phyloP scores from a whole-genome alignment of 2,888 invertebrate genomes.

The Temnothorax unifasciatus region DNA sequence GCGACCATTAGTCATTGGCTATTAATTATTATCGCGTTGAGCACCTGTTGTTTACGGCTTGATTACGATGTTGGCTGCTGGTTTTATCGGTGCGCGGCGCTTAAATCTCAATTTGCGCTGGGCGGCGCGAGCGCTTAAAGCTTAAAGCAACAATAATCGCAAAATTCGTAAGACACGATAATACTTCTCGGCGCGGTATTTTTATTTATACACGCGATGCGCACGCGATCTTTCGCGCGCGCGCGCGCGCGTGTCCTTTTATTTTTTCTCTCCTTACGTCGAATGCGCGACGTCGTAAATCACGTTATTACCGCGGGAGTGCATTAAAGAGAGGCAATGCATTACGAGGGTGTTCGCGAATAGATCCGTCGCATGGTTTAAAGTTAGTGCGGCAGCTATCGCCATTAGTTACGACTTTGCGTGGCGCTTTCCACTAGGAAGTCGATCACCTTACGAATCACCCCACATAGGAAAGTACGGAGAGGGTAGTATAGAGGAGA shows the following conservation, averaged over 20 bases:
- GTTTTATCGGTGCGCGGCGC: conserved; percentile 45
- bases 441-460: conserved; percentile 58
- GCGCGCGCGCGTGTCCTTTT: not conserved
- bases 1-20: conserved; percentile 51
- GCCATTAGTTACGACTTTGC: conserved; percentile 58
- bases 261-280: not conserved
- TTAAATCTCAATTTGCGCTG: conserved; percentile 42
- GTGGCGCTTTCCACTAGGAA: conserved; percentile 55
- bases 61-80: conserved; percentile 46
- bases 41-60: conserved; percentile 54
- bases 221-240: not conserved
- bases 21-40: conserved; percentile 56
- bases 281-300: conserved; percentile 37
- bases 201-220: not conserved
- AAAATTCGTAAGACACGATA: conserved; percentile 15
- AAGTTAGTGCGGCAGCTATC: conserved; percentile 55
- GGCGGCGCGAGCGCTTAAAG: not conserved
- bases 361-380: conserved; percentile 56
- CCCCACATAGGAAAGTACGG: conserved; percentile 43
- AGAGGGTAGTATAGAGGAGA: not conserved
- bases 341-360: conserved; percentile 51
- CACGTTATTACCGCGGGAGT: conserved; percentile 51
- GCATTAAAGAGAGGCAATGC: conserved; percentile 54
- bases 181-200: not conserved
- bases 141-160: not conserved